A percentile compares a stretch with the other conserved stretches of the same genome.
Conservation (phyloP, 2,113 vertebrate species). For the Prunella fulvescens region DNA sequence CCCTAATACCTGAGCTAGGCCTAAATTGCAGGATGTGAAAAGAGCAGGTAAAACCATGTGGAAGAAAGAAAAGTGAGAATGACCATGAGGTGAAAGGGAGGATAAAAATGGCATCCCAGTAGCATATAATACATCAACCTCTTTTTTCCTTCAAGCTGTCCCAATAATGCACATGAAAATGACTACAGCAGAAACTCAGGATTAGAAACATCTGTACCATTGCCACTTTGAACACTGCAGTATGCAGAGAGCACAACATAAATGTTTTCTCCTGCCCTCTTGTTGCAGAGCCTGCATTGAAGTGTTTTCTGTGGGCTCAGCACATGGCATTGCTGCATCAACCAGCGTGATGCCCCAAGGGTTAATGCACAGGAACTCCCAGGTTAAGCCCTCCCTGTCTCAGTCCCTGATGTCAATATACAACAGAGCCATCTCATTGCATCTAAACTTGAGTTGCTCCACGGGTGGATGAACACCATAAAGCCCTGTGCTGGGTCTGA, state of each 20-base stretch:
- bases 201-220: not conserved
- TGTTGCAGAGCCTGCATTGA: not conserved
- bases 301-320: not conserved
- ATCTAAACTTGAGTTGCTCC: not conserved
- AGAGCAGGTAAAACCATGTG: not conserved
- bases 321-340: accelerated
- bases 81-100: not conserved
- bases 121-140: not conserved
- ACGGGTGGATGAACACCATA: not conserved
- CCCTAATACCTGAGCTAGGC: not conserved
- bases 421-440: not conserved
- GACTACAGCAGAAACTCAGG: not conserved
- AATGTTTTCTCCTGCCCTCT: not conserved
- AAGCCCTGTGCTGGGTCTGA: not conserved
- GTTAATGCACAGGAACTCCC: not conserved
- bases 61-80: not conserved
- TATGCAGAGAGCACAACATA: not conserved
- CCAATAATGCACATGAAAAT: not conserved
- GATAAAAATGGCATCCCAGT: not conserved
- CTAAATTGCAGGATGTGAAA: not conserved
- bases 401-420: not conserved
- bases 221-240: not conserved
- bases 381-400: not conserved
- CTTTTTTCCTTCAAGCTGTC: not conserved
- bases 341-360: not conserved